phyloP scores from a whole-genome alignment of 2,113 vertebrate genomes.

The Phalacrocorax aristotelis region DNA sequence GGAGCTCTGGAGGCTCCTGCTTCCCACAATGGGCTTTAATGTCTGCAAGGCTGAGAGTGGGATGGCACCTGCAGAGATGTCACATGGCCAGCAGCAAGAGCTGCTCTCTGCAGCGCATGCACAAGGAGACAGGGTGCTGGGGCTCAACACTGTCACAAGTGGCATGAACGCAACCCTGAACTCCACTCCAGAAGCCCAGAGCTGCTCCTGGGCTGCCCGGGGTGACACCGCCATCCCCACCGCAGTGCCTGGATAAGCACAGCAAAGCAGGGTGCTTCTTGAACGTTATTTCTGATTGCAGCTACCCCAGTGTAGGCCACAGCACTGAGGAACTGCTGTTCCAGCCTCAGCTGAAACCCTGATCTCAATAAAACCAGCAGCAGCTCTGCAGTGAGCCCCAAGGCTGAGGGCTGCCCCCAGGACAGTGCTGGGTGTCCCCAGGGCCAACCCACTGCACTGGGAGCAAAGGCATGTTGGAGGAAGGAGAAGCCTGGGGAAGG shows the following conservation, averaged over 20 bases:
- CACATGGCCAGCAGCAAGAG: background rate
- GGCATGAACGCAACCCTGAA: background rate
- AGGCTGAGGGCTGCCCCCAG: background rate
- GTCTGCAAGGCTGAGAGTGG: background rate
- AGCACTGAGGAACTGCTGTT: background rate
- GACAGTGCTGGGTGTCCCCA: background rate
- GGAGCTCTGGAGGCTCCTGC: background rate
- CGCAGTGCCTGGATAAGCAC: background rate
- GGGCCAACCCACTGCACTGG: background rate
- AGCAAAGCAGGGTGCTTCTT: background rate
- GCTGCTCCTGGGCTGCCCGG: background rate
- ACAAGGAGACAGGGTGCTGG: fast-evolving
- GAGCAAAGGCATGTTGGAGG: background rate
- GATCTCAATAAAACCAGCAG: background rate
- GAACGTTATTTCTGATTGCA: background rate
- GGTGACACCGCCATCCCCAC: background rate
- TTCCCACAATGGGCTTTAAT: background rate
- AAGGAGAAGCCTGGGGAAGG: background rate
- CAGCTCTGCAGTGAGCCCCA: background rate
- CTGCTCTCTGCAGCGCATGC: background rate
- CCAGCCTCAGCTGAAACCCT: background rate
- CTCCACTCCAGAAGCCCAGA: background rate
- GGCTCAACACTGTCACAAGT: background rate
- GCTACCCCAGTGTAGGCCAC: background rate
- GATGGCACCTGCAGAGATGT: background rate